Base-by-base conservation (phyloP, 2,888 invertebrate genomes). In the Drosophila kambysellisi region DNA sequence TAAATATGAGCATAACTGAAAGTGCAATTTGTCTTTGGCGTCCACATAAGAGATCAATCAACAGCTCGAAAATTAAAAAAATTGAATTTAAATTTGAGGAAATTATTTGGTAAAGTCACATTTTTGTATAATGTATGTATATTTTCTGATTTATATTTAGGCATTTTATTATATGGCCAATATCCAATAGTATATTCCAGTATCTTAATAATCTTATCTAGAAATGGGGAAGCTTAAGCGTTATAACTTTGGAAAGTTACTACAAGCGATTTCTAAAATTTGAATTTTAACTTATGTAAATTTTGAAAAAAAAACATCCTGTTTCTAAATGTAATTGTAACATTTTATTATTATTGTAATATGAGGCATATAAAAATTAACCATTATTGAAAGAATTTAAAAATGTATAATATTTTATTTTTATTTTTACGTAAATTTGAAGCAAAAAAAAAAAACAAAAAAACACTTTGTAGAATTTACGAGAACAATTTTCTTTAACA, bases 1-100 rank as follows among this genome's bases (percentile, higher is more conserved):
- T 58, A 66, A 50, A 60, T 64, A 57, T 39, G 64, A 57, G 74
- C 71, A 67, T 71, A 77, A 72, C 60, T 72, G 77, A 68, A 72
- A 65, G 54, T 72, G 68, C 51, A 54, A 72, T 72, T 69, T 75
- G 37, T 69, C 46, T 60, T 59, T 6, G 20, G 30, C 57, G 41
- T 43, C 9, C 15, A 11, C 20, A 20, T 57, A 20, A 15, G 30
- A 20, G 46, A 63, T 70, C 37, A 37, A 37, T 12, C 51, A 51
- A 35, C 59, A 30, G 37, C 30, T 37, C 37, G 15, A 51, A 60
- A 60, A 43, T 15, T 52, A 20, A 2, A 20, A n/a, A 52, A 60
- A 15, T 15, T 6, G 15, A 39, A 9, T 33, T n/a, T 15, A 12
- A 39, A 30, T 12, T 29, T 29, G 12, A 57, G n/a, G n/a, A 59